These are phyloP conservation scores for Drosophila rhopaloa DNA, from an alignment of 1,140 invertebrate species.

Conservation along the genomic window DNA sequence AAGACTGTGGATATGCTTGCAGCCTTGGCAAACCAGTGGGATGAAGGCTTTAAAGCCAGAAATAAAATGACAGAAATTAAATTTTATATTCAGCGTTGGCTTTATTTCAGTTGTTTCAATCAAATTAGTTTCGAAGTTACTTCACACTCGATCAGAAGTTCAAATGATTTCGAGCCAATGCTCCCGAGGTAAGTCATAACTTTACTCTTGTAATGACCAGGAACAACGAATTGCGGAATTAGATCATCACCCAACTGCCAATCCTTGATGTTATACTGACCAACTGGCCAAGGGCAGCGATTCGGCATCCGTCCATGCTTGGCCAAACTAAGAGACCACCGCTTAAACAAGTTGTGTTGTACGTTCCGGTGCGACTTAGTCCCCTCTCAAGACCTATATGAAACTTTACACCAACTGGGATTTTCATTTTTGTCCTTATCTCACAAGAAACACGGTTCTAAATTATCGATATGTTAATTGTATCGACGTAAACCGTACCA, in stretches of 20 bases:
- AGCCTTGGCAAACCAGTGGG: not conserved
- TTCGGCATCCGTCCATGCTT: constrained; percentile 50
- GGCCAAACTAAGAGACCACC: constrained; percentile 36
- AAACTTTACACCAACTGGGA: constrained; percentile 34
- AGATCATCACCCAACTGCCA: constrained; percentile 33
- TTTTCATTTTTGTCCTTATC: constrained; percentile 18
- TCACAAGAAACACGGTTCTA: constrained; percentile 31
- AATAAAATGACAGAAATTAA: not conserved
- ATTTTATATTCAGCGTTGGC: too few relatives aligned
- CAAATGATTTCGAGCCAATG: constrained; percentile 9
- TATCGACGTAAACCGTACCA: constrained; percentile 31
- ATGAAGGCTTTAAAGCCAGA: not conserved
- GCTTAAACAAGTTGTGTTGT: constrained; percentile 52
- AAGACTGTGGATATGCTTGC: constrained; percentile 2
- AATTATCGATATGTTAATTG: constrained; percentile 20
- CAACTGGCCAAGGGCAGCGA: constrained; percentile 40
- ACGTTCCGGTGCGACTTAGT: constrained; percentile 26
- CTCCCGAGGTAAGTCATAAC: constrained; percentile 28
- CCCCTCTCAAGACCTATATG: constrained; percentile 46
- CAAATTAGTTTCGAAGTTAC: constrained; percentile 8
- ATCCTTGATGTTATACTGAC: constrained; percentile 47
- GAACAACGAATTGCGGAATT: constrained; percentile 45
- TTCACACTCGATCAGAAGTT: constrained; percentile 24
- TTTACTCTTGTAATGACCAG: constrained; percentile 50
- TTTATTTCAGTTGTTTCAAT: not conserved